Conservation (phyloP, 2,888 invertebrate genomes). For the Synanthedon vespiformis region DNA sequence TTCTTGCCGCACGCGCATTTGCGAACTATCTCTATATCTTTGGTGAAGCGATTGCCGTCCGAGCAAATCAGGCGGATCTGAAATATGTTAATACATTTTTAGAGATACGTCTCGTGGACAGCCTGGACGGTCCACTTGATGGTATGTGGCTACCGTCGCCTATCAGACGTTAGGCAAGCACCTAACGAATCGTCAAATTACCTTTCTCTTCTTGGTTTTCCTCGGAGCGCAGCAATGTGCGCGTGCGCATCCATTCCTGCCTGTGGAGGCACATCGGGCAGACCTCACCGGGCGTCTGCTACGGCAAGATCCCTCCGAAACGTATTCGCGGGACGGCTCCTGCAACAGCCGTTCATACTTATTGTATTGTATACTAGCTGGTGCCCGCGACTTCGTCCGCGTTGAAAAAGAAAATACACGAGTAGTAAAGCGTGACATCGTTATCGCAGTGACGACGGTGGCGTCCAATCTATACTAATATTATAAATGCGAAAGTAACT, state of each 20-base stretch:
- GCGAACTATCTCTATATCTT: constrained; percentile 95
- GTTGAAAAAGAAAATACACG: too few relatives aligned
- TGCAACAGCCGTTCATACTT: constrained; percentile 25
- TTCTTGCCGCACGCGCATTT: constrained; percentile 96
- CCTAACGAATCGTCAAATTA: constrained; percentile 26
- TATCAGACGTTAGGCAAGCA: too few relatives aligned
- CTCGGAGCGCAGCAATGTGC: constrained; percentile 90
- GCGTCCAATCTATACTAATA: too few relatives aligned
- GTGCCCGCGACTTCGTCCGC: too few relatives aligned
- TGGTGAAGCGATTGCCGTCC: constrained; percentile 93
- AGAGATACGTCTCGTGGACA: too few relatives aligned
- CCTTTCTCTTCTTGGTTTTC: constrained; percentile 94
- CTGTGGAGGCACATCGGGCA: constrained; percentile 78
- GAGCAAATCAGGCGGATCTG: constrained; percentile 91
- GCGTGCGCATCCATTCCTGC: constrained; percentile 81
- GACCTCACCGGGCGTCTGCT: constrained; percentile 91
- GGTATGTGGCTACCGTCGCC: too few relatives aligned
- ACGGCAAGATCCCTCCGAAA: constrained; percentile 91
- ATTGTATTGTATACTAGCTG: background rate
- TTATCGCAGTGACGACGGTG: too few relatives aligned
- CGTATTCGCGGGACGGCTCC: constrained; percentile 90
- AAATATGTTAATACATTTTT: constrained; percentile 9
- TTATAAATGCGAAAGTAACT: too few relatives aligned
- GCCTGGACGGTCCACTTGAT: too few relatives aligned
- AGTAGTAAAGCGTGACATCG: too few relatives aligned